phyloP scores from a whole-genome alignment of 1,140 invertebrate species.

The Aphelenchoides besseyi region DNA sequence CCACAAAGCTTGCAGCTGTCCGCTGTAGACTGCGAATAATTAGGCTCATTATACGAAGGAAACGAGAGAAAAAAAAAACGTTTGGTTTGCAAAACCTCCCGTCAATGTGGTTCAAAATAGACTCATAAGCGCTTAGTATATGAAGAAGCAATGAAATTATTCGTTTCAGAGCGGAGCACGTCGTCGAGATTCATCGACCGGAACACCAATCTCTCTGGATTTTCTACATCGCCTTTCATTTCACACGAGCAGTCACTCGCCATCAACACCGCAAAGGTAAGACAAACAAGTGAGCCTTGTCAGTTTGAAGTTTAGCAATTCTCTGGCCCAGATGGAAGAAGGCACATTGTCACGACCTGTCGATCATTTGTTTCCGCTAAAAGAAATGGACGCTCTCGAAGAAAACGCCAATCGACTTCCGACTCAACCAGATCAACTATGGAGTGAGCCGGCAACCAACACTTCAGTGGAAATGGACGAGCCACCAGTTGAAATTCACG shows the following conservation, averaged over 20 bases:
- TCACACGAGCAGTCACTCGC: neutral
- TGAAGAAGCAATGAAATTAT: neutral
- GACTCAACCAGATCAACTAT: neutral
- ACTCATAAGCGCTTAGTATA: too few species aligned
- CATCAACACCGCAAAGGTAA: conserved; percentile 6
- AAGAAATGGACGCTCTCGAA: conserved; percentile 10
- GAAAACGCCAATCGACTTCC: neutral
- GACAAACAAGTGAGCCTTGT: neutral
- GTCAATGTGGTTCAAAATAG: too few species aligned
- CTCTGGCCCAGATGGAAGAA: conserved; percentile 1
- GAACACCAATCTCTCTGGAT: conserved; percentile 1
- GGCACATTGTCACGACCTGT: neutral
- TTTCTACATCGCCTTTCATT: conserved; percentile 15
- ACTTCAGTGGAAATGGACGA: neutral
- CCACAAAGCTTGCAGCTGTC: neutral
- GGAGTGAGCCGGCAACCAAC: neutral
- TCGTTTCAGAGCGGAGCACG: neutral
- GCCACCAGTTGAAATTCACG: conserved; percentile 1
- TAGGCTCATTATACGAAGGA: neutral
- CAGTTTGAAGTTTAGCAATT: neutral
- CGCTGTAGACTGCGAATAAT: neutral
- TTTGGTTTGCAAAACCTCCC: neutral
- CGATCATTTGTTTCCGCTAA: conserved; percentile 1
- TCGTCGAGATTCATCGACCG: neutral
- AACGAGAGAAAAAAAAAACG: neutral